Evolutionary conservation across 2,888 invertebrate species (phyloP).

Genomic region (Horisme vitalbata): DNA sequence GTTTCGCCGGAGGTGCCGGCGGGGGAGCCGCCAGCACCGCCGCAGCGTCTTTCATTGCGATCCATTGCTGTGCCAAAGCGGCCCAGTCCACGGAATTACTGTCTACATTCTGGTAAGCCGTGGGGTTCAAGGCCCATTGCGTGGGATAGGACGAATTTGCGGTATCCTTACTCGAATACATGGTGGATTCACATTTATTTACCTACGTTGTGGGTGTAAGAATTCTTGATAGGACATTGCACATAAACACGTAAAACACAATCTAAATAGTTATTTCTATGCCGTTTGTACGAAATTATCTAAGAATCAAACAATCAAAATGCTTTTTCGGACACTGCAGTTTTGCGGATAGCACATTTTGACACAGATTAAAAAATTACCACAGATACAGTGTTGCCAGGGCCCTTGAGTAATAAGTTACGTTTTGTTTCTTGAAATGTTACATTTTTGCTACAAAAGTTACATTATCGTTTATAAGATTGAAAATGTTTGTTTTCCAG

Average conservation of each 20-base stretch:
- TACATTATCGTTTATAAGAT: no score
- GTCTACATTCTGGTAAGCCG: slow-evolving; percentile 91
- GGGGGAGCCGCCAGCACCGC: slow-evolving; percentile 83
- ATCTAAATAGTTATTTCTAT: neutral
- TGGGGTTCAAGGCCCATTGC: slow-evolving; percentile 92
- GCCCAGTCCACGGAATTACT: slow-evolving; percentile 98
- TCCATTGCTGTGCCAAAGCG: slow-evolving; percentile 98
- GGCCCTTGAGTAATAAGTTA: no score
- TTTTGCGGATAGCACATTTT: slow-evolving; percentile 18
- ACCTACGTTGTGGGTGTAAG: slow-evolving; percentile 1
- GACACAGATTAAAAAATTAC: slow-evolving; percentile 15
- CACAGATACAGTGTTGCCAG: no score
- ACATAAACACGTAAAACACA: neutral
- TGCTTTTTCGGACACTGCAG: slow-evolving; percentile 16
- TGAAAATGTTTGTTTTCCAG: no score
- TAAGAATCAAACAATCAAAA: slow-evolving; percentile 13
- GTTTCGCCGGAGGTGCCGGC: slow-evolving; percentile 75
- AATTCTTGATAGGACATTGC: slow-evolving; percentile 17
- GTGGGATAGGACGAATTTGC: slow-evolving; percentile 85
- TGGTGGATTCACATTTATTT: slow-evolving; percentile 43
- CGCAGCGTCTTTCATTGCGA: slow-evolving; percentile 94
- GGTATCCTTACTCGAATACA: slow-evolving; percentile 85
- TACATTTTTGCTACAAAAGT: no score
- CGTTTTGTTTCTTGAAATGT: no score
- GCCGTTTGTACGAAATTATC: slow-evolving; percentile 1